Base-by-base conservation (phyloP, 2,113 vertebrate genomes). In the Limnothrissa miodon region DNA sequence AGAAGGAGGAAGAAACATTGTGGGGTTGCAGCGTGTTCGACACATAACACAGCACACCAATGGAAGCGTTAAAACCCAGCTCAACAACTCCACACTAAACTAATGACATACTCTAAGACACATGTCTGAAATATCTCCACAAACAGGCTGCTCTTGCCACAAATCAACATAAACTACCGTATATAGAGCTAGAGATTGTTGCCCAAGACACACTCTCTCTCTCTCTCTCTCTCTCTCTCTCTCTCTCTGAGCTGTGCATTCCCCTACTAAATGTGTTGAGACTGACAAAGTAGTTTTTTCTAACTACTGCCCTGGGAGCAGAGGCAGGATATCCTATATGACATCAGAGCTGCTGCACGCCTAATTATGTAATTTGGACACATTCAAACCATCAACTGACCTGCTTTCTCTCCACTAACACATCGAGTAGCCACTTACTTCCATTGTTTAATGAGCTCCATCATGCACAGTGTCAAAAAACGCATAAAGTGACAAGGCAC, bases 271-370 rank as follows among this genome's bases (percentile, higher is more conserved):
- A 42, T 79, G 86, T 85, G 83, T 79, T 81, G 83, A 79, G 51
- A 66, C 88, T 89, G 86, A 88, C 85, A 82, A 25, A 25, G 79
- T 84, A 86, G 83, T 87, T 88, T 87, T 88, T 90, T 29, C 85
- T 39, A 84, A 84, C 81, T 53, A 85, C 79, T 80, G 19, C 53
- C 82, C 80, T 46, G 70, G 70, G 82, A 46, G 81, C 84, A 82
- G 9, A 85, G 25, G 82, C 78, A 87, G 46, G 83, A 56, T 91
- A 90, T 93, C 87, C 90, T 90, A 83, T 85, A 46, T 91, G 86
- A 89, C 89, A 86, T 90, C 84, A 90, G 80, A 39, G 81, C 45
- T 86, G 82, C 66, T 74, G 29, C 66, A 74, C 82, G 79, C 78
- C 59, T 56, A 83, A 82, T 86, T 80, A 82, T 85, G 74, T 56